A percentile compares a stretch with the other conserved stretches of the same genome.
phyloP scores from a whole-genome alignment of 2,888 invertebrate genomes.

The Gymnosoma rotundatum region DNA sequence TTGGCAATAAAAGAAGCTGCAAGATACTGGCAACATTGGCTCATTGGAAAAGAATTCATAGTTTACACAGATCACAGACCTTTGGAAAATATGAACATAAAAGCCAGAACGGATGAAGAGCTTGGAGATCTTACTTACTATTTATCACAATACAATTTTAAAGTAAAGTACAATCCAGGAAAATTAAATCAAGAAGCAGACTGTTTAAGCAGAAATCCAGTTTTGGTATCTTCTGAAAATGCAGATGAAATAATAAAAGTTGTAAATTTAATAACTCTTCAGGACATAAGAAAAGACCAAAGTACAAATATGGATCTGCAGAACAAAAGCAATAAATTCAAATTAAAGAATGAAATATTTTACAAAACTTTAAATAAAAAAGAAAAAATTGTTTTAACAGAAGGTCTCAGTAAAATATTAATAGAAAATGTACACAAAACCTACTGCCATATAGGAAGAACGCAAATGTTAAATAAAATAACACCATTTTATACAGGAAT shows the following conservation, averaged over 20 bases:
- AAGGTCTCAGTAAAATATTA: slow-evolving; percentile 57
- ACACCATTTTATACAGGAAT: slow-evolving; percentile 55
- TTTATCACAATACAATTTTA: slow-evolving; percentile 61
- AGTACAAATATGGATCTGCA: slow-evolving; percentile 29
- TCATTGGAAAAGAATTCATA: slow-evolving; percentile 65
- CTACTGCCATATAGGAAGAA: slow-evolving; percentile 64
- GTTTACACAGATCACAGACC: slow-evolving; percentile 70
- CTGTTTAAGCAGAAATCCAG: slow-evolving; percentile 65
- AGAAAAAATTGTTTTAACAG: slow-evolving; percentile 60
- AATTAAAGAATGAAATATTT: background rate
- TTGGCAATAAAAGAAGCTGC: slow-evolving; percentile 68
- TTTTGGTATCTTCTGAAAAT: slow-evolving; percentile 45
- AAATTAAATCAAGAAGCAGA: slow-evolving; percentile 59
- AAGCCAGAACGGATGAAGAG: slow-evolving; percentile 61
- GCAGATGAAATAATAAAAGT: slow-evolving; percentile 47
- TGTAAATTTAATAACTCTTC: slow-evolving; percentile 36
- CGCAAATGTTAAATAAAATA: slow-evolving; percentile 67
- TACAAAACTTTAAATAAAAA: slow-evolving; percentile 43
- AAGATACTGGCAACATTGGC: slow-evolving; percentile 69
- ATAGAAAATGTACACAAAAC: slow-evolving; percentile 62
- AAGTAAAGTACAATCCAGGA: slow-evolving; percentile 59
- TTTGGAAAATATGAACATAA: slow-evolving; percentile 56
- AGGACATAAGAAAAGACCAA: slow-evolving; percentile 32
- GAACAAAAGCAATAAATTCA: slow-evolving; percentile 30
- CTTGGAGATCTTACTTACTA: slow-evolving; percentile 59